Evolutionary conservation across 2,113 vertebrate genomes (phyloP).

Genomic region (Heteronetta atricapilla): DNA sequence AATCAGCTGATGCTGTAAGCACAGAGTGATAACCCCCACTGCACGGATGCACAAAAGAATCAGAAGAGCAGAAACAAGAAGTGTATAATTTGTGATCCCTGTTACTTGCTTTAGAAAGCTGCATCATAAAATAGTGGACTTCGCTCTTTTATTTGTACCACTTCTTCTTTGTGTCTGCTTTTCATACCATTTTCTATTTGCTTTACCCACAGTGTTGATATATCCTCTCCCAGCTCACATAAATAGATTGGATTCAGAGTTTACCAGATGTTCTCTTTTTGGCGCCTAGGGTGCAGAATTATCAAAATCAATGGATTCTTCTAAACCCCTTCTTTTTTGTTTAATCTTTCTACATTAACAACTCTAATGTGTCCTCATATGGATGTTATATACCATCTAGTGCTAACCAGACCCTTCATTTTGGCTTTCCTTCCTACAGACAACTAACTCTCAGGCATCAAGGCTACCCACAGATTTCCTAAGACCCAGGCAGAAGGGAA

Average conservation of each 20-base stretch:
- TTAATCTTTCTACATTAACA: background rate
- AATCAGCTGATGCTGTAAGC: background rate
- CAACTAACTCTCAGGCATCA: background rate
- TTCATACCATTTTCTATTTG: background rate
- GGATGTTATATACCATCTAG: background rate
- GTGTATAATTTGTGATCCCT: background rate
- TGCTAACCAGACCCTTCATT: background rate
- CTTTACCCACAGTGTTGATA: background rate
- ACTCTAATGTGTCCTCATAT: background rate
- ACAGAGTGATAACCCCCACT: background rate
- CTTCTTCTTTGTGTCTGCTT: background rate
- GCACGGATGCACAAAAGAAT: background rate
- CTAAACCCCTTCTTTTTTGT: background rate
- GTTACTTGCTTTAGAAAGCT: background rate
- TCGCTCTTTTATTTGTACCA: background rate
- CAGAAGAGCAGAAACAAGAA: background rate
- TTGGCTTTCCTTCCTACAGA: background rate
- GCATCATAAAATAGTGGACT: background rate
- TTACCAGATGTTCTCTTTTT: background rate
- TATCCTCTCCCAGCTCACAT: background rate
- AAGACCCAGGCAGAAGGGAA: background rate
- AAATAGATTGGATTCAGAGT: background rate
- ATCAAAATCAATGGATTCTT: background rate
- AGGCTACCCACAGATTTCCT: background rate
- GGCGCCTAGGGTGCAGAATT: background rate